Conservation (phyloP, 2,888 invertebrate genomes). For the Galerucella nymphaeae region DNA sequence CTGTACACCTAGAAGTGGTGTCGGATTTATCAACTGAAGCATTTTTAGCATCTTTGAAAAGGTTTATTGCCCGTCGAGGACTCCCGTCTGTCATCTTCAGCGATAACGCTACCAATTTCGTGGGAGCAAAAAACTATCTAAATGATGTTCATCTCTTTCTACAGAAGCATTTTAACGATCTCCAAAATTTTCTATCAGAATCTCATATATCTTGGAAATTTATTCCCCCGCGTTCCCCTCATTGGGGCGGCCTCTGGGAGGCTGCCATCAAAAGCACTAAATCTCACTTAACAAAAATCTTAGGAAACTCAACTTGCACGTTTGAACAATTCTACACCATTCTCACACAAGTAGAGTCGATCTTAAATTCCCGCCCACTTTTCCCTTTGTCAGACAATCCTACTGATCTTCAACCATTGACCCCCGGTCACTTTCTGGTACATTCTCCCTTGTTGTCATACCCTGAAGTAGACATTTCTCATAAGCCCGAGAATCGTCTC, state of each 20-base stretch:
- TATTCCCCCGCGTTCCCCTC: too few species aligned
- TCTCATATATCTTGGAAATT: too few species aligned
- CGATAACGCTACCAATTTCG: conserved; percentile 30
- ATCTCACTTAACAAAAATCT: too few species aligned
- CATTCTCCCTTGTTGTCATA: conserved; percentile 12
- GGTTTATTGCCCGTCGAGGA: conserved; percentile 17
- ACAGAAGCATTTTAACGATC: conserved; percentile 10
- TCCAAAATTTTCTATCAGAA: too few species aligned
- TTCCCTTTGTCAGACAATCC: too few species aligned
- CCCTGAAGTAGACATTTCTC: conserved; percentile 20
- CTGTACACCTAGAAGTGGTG: not conserved
- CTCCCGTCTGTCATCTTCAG: conserved; percentile 1
- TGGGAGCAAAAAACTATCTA: conserved; percentile 12
- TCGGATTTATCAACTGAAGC: not conserved
- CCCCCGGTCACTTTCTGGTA: conserved; percentile 21
- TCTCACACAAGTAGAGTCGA: conserved; percentile 5
- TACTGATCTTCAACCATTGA: not conserved
- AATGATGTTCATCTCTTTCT: conserved; percentile 17
- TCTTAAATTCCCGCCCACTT: too few species aligned
- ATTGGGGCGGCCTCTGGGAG: too few species aligned
- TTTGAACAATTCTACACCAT: conserved; percentile 16
- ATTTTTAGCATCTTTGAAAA: not conserved
- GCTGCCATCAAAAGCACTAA: too few species aligned
- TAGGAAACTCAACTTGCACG: conserved; percentile 1
- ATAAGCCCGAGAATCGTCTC: conserved; percentile 14